Base-by-base conservation (phyloP, 2,797 vertebrate species). In the Galagoides demidoff region DNA sequence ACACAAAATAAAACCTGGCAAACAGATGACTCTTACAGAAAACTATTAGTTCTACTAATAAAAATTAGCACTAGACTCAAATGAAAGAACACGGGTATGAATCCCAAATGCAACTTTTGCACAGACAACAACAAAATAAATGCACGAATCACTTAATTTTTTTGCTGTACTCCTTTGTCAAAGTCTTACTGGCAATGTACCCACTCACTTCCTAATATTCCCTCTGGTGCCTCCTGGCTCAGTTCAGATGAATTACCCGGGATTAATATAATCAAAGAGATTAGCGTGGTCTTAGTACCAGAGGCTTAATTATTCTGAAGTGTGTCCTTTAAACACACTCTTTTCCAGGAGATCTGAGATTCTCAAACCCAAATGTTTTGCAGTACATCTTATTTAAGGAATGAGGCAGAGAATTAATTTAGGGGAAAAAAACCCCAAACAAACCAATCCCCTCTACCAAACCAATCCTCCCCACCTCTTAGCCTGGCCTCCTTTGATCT, bases 261-360 rank as follows among this genome's bases (percentile, higher is more conserved):
- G n/a, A 81, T 64, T 84, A 45, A 83, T 34, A 77, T 63, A 92
- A 89, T 13, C 22, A 68, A n/a, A 85, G 92, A 71, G 49, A 59
- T 84, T 23, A 43, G 78, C 52, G 12, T 71, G 11, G 10, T 76
- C 43, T 70, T 31, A 39, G n/a, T 6, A 77, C 22, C 19, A 52
- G 68, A 70, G 31, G 93, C 83, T n/a, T 68, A 91, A 49, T 78
- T 76, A 91, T 79, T 97, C 14, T 10, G n/a, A 96, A 96, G 61
- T 2, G 0, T 52, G 39, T 34, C 92, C 95, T 95, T 87, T 31
- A 68, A 23, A 87, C 10, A 81, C 2, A 61, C 37, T 77, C 82
- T 77, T 96, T 96, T 90, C 23, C 55, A 66, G 92, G 85, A 94
- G 64, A 92, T 2, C 27, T 78, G 55, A 96, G 68, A 95, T 25